These are phyloP conservation scores for Larimichthys crocea DNA, from an alignment of 2,113 vertebrate genomes.

Conservation along the genomic window DNA sequence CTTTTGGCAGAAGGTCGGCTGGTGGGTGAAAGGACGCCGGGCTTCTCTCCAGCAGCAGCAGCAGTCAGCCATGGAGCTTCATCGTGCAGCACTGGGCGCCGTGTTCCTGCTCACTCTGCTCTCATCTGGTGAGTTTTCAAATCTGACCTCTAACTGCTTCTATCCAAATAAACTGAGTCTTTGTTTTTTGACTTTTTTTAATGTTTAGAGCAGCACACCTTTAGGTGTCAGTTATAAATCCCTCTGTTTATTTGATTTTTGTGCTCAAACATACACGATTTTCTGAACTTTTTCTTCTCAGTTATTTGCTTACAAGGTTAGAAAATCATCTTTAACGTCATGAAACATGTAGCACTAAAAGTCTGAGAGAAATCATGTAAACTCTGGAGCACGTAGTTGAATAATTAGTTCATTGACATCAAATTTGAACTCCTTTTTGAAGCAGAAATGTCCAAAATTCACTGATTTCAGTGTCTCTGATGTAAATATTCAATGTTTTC, in stretches of 20 bases:
- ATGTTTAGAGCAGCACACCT: neutral
- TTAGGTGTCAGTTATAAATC: neutral
- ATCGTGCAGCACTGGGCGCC: neutral
- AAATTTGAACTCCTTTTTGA: neutral
- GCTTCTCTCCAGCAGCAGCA: neutral
- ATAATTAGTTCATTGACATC: neutral
- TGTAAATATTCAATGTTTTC: neutral
- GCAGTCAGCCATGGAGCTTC: conserved; percentile 54
- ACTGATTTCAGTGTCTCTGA: neutral
- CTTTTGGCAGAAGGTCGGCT: conserved; percentile 28
- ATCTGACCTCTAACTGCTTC: neutral
- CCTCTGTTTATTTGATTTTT: neutral
- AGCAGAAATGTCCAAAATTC: neutral
- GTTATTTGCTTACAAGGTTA: neutral
- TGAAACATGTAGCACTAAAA: neutral
- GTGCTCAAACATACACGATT: neutral
- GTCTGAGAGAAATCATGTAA: too few species aligned
- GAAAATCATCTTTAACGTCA: neutral
- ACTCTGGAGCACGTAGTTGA: neutral
- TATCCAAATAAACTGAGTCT: neutral
- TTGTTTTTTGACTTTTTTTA: too few species aligned
- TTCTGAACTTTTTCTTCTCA: neutral
- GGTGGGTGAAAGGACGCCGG: neutral
- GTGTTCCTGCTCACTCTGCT: conserved; percentile 58
- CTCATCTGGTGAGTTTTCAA: conserved; percentile 55